Conservation (phyloP, 2,888 invertebrate species). For the Machimus rusticus region DNA sequence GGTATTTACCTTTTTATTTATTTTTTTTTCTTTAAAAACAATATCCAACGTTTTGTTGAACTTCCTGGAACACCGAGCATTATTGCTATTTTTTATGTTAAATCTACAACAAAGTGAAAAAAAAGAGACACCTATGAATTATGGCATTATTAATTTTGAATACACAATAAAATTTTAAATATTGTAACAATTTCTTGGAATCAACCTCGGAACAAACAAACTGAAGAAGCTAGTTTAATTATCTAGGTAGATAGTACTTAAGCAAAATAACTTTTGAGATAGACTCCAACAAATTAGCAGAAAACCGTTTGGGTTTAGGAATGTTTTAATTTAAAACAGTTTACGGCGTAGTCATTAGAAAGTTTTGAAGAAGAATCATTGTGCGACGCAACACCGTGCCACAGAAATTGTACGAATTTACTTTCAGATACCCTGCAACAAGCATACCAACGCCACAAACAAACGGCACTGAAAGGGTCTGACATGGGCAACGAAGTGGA, state of each 20-base stretch:
- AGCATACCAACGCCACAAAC: conserved; percentile 58
- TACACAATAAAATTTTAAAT: too few species aligned
- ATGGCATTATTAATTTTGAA: too few species aligned
- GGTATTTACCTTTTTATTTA: not conserved
- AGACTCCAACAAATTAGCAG: not conserved
- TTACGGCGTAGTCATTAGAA: not conserved
- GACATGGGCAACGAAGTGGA: conserved; percentile 64
- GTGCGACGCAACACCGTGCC: not conserved
- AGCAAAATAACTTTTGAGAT: not conserved
- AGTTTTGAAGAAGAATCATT: not conserved
- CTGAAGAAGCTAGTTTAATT: not conserved
- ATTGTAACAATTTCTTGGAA: not conserved
- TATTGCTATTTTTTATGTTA: too few species aligned
- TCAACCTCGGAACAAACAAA: not conserved
- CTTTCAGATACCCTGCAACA: conserved; percentile 51
- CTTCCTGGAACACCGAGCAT: not conserved
- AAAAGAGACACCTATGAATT: too few species aligned
- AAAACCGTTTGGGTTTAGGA: not conserved
- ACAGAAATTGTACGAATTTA: not conserved
- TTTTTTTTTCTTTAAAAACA: not conserved
- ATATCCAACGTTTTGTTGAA: not conserved
- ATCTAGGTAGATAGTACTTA: too few species aligned
- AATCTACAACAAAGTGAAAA: too few species aligned
- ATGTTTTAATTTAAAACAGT: not conserved
- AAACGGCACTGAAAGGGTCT: conserved; percentile 62